These are phyloP conservation scores for Malurus alboscapulatus DNA, from an alignment of 2,113 vertebrate species.

Conservation along the genomic window DNA sequence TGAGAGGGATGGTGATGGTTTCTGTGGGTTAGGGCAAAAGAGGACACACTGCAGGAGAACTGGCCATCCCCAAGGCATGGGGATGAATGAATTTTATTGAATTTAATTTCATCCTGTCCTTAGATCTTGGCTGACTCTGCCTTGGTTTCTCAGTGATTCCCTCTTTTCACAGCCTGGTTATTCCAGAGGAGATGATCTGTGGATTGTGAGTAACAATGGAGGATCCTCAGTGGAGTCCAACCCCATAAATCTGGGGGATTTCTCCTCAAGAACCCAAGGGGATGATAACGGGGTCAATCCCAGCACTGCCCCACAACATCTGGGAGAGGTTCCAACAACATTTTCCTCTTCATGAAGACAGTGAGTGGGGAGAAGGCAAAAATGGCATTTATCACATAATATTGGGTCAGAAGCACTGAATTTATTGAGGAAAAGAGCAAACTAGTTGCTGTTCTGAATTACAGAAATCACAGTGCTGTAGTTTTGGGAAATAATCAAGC, in stretches of 20 bases:
- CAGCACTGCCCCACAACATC: background rate
- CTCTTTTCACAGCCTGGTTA: background rate
- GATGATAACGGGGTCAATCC: background rate
- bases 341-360: background rate
- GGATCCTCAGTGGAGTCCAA: background rate
- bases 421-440: background rate
- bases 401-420: background rate
- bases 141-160: background rate
- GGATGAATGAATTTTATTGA: background rate
- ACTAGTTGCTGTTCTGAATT: background rate
- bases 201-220: background rate
- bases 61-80: background rate
- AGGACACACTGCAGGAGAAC: background rate
- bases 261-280: background rate
- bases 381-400: background rate
- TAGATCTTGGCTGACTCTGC: background rate
- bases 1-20: background rate
- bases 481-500: background rate
- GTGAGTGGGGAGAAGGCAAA: background rate
- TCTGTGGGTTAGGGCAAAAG: background rate
- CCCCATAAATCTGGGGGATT: background rate
- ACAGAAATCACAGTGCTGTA: background rate
- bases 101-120: background rate
- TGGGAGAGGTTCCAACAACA: background rate
- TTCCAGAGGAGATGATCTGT: fast-evolving